A percentile compares a stretch with the other conserved stretches of the same genome.
phyloP scores from a whole-genome alignment of 92 coral and sea anemone genomes.

The Parazoanthus swiftii region DNA sequence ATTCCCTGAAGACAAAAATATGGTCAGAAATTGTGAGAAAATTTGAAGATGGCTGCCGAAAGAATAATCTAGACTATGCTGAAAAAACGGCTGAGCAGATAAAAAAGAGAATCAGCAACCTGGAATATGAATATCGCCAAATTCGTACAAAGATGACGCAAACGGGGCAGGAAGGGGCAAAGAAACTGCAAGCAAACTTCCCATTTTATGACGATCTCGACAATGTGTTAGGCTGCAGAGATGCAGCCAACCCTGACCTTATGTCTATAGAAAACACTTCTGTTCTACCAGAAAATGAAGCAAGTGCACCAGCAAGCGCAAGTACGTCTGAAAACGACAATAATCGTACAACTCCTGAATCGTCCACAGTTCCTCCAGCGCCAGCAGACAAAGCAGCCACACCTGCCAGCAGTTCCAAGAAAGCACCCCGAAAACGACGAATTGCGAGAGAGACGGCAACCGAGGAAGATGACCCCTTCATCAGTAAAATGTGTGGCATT shows the following conservation, averaged over 20 bases:
- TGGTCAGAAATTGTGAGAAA: too few relatives aligned
- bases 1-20: too few relatives aligned
- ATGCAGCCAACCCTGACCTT: not conserved
- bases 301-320: not conserved
- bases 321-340: not conserved
- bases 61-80: too few relatives aligned
- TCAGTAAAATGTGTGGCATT: not conserved
- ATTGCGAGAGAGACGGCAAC: not conserved
- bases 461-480: slow-evolving; percentile 17
- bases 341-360: slow-evolving; percentile 23
- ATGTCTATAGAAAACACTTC: not conserved
- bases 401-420: slow-evolving; percentile 21
- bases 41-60: too few relatives aligned
- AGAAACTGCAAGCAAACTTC: too few relatives aligned
- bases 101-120: too few relatives aligned
- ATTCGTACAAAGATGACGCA: too few relatives aligned
- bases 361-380: slow-evolving; percentile 25
- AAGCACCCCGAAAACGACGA: slow-evolving; percentile 17
- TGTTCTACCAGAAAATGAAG: not conserved
- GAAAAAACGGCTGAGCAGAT: too few relatives aligned
- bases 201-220: too few relatives aligned
- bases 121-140: too few relatives aligned
- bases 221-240: too few relatives aligned
- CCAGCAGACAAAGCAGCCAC: slow-evolving; percentile 18
- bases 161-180: too few relatives aligned